Conservation (phyloP, 2,797 vertebrate species). For the Lophius americanus region DNA sequence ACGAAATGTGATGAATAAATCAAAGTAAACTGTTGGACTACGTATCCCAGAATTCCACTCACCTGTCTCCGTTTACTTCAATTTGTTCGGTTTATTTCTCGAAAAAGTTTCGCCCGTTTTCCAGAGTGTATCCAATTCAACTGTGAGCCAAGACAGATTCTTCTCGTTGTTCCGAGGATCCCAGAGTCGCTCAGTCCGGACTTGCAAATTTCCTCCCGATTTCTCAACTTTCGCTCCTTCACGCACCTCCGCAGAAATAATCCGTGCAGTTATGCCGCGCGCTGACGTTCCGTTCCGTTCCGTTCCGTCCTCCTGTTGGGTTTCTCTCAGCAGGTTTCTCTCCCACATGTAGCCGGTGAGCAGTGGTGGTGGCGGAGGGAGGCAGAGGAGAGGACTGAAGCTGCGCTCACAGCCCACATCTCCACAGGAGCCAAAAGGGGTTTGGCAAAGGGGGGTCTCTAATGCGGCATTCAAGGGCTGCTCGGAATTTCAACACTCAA, state of each 20-base stretch:
- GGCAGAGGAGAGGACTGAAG: background rate
- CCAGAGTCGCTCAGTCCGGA: conserved; percentile 41
- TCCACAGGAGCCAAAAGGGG: conserved; percentile 38
- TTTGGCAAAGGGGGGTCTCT: conserved; percentile 25
- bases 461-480: conserved; percentile 40
- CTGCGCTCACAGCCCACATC: conserved; percentile 23
- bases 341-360: conserved; percentile 53
- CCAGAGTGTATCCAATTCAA: conserved; percentile 16
- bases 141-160: conserved; percentile 5
- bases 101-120: conserved; percentile 6
- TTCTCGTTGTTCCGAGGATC: conserved; percentile 29
- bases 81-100: conserved; percentile 16
- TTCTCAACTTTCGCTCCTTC: conserved; percentile 34
- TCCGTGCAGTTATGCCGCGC: background rate
- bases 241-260: background rate
- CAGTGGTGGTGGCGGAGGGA: background rate
- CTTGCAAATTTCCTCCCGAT: conserved; percentile 7
- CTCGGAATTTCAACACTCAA: conserved; percentile 5
- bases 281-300: background rate
- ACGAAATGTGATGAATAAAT: background rate
- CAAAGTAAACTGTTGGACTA: background rate
- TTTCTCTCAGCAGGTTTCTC: conserved; percentile 11
- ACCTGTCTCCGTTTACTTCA: conserved; percentile 31
- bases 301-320: background rate
- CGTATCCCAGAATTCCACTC: conserved; percentile 24